These are phyloP conservation scores for Cybosia mesomella DNA, from an alignment of 2,888 invertebrate genomes.

Conservation along the genomic window DNA sequence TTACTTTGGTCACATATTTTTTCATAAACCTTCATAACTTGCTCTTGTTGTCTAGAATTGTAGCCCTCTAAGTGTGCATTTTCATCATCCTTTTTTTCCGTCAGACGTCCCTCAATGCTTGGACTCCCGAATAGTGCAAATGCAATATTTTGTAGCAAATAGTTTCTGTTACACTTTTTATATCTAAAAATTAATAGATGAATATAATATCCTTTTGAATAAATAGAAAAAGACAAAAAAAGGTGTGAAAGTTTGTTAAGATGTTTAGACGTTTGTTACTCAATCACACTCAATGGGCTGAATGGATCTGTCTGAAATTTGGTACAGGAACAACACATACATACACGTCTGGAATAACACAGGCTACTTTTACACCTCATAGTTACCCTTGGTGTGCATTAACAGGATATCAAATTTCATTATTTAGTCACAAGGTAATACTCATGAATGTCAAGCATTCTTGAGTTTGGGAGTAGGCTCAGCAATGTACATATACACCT, in stretches of 20 bases:
- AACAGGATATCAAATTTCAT: too few species aligned
- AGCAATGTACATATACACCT: neutral
- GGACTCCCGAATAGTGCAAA: constrained; percentile 87
- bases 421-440: too few species aligned
- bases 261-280: too few species aligned
- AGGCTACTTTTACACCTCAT: too few species aligned
- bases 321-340: too few species aligned
- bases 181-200: constrained; percentile 73
- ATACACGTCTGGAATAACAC: too few species aligned
- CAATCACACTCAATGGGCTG: too few species aligned
- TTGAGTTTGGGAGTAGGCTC: neutral
- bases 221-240: neutral
- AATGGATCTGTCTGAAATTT: too few species aligned
- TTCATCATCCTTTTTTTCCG: constrained; percentile 49
- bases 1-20: constrained; percentile 81
- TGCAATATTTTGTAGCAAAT: constrained; percentile 85
- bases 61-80: constrained; percentile 76
- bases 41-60: constrained; percentile 72
- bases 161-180: constrained; percentile 79
- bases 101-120: constrained; percentile 71
- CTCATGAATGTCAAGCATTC: too few species aligned
- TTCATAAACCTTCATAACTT: constrained; percentile 76
- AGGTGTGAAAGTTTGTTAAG: too few species aligned
- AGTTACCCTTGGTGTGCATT: too few species aligned
- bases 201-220: neutral